Conservation (phyloP, 1,140 invertebrate species). For the Drosophila melanica region DNA sequence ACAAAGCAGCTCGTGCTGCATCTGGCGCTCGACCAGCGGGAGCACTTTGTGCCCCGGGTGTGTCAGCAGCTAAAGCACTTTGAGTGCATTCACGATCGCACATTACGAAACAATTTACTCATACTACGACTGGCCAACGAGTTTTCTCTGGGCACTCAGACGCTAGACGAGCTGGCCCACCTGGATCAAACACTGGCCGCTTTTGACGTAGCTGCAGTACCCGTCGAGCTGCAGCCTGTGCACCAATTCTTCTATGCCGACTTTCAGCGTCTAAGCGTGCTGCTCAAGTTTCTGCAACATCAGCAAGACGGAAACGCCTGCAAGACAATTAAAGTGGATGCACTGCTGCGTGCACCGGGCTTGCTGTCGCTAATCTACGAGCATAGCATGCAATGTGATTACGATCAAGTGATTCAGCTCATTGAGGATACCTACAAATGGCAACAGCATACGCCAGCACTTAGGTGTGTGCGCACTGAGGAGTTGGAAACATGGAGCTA, state of each 20-base stretch:
- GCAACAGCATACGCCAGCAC: constrained; percentile 59
- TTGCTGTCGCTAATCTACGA: constrained; percentile 65
- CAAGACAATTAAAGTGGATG: constrained; percentile 61
- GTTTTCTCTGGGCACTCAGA: constrained; percentile 55
- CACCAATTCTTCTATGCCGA: constrained; percentile 74
- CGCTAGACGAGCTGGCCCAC: constrained; percentile 61
- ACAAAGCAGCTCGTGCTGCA: constrained; percentile 59
- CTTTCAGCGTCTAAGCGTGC: constrained; percentile 63
- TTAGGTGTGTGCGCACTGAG: constrained; percentile 47
- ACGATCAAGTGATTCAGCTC: constrained; percentile 44
- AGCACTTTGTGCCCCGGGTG: constrained; percentile 66
- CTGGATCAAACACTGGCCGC: constrained; percentile 42
- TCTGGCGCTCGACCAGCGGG: constrained; percentile 34
- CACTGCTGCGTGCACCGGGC: constrained; percentile 54
- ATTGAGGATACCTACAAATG: constrained; percentile 63
- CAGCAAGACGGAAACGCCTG: constrained; percentile 32
- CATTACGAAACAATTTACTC: constrained; percentile 64
- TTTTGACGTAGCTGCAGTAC: constrained; percentile 46
- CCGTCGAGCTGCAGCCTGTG: constrained; percentile 56
- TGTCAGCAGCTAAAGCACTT: constrained; percentile 61
- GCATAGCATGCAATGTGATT: constrained; percentile 54
- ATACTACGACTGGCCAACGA: constrained; percentile 73
- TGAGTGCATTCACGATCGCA: constrained; percentile 47
- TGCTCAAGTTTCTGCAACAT: constrained; percentile 62
- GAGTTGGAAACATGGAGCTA: constrained; percentile 67